Base-by-base conservation (phyloP, 2,888 invertebrate species). In the Caenorhabditis sp. region DNA sequence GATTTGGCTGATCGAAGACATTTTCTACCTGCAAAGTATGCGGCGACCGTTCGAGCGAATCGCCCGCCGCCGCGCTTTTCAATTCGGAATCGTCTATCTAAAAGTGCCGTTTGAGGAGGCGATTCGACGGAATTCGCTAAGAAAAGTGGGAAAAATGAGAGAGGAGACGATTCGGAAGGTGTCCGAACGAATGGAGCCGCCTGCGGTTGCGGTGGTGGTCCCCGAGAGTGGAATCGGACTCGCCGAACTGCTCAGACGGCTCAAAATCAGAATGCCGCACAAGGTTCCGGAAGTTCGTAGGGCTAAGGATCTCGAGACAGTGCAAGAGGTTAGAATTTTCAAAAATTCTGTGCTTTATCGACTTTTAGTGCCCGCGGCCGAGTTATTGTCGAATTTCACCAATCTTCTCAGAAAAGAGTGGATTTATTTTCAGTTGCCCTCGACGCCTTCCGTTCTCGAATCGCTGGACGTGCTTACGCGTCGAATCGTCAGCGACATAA, bases 21-120 rank as follows among this genome's bases (percentile, higher is more conserved):
- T 62, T 15, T 73, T 81, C 27, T 62, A 81, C 37, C 39, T 81
- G 55, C 74, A 81, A 75, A 83, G 83, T 56, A 81, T 83, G 83
- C 72, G 83, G 22, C 58, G 81, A 7, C 76, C 79, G 15, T 80
- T 80, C 50, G 53, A 61, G 37, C 53, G 71, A 32, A 59, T 78
- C 39, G 66, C 83, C 2, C 48, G 56, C 58, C 24, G 43, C n/a
- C 43, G 41, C 3, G 62, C 59, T 22, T 39, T 59, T 2, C 15
- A 56, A 15, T 77, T 75, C 41, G 59, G 62, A 6, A 55, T 76
- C 0, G 48, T 78, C 26, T 39, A 30, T 45, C n/a, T 79, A 41
- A n/a, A 58, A 32, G 24, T 48, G 6, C 63, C 50, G 1, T 7
- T 59, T 5, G 52, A 39, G 2, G 50, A 45, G 24, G 81, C 79